Percentiles rank a stretch among this genome's conserved stretches.
phyloP scores from a whole-genome alignment of 2,888 invertebrate species.

The Dascillus cervinus region DNA sequence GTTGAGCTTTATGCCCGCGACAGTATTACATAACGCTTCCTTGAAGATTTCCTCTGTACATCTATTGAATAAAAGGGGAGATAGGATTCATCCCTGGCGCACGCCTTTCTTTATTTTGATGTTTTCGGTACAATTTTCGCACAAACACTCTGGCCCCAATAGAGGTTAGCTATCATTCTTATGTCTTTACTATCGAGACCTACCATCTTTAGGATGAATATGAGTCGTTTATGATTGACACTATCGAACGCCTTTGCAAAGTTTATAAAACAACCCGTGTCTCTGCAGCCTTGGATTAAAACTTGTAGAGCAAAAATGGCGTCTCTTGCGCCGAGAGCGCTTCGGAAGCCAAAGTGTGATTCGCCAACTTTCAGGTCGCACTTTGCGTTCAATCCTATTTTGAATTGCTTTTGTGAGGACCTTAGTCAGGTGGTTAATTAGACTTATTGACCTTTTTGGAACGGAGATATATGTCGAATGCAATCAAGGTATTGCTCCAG shows the following conservation, averaged over 20 bases:
- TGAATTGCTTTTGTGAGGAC: no score
- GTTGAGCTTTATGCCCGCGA: no score
- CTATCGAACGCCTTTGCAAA: conserved; percentile 13
- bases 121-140: no score
- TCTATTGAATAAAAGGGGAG: no score
- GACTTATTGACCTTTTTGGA: no score
- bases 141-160: conserved; percentile 4
- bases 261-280: conserved; percentile 7
- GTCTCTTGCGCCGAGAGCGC: conserved; percentile 13
- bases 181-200: conserved; percentile 7
- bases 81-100: no score
- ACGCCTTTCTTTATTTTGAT: no score
- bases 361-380: conserved; percentile 9
- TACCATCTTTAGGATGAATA: conserved; percentile 7
- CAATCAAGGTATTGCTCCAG: no score
- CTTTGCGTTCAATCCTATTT: conserved; percentile 8
- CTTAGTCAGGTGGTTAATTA: no score
- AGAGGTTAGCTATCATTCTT: conserved; percentile 2
- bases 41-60: no score
- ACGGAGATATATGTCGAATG: no score
- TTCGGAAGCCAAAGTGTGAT: conserved; percentile 12
- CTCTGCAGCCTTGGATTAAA: conserved; percentile 8
- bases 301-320: conserved; percentile 7
- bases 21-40: no score
- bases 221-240: conserved; percentile 8